Evolutionary conservation across 2,888 invertebrate genomes (phyloP), one percentile per base, ranked within the genome.

Genomic region (Periphyllus acericola): DNA sequence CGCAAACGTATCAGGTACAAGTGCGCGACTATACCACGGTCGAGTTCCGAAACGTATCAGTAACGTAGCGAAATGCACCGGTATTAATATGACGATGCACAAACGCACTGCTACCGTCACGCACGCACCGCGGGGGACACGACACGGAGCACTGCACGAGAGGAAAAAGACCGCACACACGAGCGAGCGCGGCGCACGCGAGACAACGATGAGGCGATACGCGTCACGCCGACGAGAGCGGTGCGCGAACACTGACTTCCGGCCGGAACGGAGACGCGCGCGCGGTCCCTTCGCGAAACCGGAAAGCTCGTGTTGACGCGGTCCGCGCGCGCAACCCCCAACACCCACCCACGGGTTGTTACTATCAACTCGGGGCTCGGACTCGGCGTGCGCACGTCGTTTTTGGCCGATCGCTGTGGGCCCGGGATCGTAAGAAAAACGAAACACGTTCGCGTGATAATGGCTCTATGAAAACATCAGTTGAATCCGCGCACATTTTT

Each of bases 251-350:
- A 74, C 84, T 84, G 84, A 75, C 83, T 83, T 83, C 83, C 83
- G 83, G 75, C 55, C 84, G 75, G 75, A 84, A 83, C 72, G 75
- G 21, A 75, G 80, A 75, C 46, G 46, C 46, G 46, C 46, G 46
- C 6, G 9, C 75, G 83, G 83, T 74, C 72, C 74, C 83, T 74
- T 74, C 3, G 34, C 74, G 60, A 60, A 84, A 84, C 84, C 84
- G 84, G 84, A 84, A 84, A 84, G 76, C 60, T 84, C 76, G 76
- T 29, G 84, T 75, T 75, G 83, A 60, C 83, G 40, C 74, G 60
- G 83, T 29, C 36, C 83, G 46, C 52, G 17, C n/a, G n/a, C 40
- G 40, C 75, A 55, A 19, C 55, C 19, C 17, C 21, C n/a, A n/a
- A n/a, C n/a, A n/a, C n/a, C n/a, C n/a, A n/a, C n/a, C n/a, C n/a